Conservation (phyloP, 1,140 invertebrate species). For the Anastrepha obliqua region DNA sequence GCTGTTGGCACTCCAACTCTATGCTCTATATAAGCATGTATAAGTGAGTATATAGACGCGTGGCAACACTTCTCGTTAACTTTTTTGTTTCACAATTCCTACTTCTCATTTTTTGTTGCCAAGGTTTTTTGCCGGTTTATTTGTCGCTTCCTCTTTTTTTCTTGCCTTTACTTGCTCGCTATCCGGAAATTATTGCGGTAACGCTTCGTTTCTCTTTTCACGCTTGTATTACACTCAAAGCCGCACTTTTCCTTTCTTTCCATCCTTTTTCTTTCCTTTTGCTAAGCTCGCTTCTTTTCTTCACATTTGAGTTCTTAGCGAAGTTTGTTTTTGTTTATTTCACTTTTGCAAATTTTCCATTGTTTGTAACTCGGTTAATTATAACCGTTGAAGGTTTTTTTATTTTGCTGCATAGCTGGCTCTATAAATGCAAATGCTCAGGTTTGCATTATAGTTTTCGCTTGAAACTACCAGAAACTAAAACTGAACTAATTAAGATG, state of each 20-base stretch:
- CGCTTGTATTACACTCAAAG: conserved; percentile 28
- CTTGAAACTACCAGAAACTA: neutral
- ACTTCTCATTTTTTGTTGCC: neutral
- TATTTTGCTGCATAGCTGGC: neutral
- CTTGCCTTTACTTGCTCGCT: conserved; percentile 15
- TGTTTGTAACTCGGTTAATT: conserved; percentile 50
- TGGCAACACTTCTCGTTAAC: neutral
- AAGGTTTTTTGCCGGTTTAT: neutral
- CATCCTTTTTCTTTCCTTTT: neutral
- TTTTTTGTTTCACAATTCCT: conserved; percentile 2
- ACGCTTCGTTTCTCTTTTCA: conserved; percentile 45
- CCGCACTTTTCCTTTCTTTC: conserved; percentile 48
- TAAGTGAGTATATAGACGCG: neutral
- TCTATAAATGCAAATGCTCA: neutral
- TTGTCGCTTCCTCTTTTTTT: neutral
- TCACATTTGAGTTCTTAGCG: neutral
- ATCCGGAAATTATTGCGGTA: conserved; percentile 49
- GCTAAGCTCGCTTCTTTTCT: neutral
- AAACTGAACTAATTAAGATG: too few species aligned
- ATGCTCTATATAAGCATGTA: neutral
- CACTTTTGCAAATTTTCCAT: conserved; percentile 18
- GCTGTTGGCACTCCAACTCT: conserved; percentile 34
- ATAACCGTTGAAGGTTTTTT: neutral
- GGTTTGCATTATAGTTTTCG: neutral
- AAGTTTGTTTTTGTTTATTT: neutral